A percentile compares a stretch with the other conserved stretches of the same genome.
Conservation (phyloP, 2,888 invertebrate genomes). For the Tortricodes alternella region DNA sequence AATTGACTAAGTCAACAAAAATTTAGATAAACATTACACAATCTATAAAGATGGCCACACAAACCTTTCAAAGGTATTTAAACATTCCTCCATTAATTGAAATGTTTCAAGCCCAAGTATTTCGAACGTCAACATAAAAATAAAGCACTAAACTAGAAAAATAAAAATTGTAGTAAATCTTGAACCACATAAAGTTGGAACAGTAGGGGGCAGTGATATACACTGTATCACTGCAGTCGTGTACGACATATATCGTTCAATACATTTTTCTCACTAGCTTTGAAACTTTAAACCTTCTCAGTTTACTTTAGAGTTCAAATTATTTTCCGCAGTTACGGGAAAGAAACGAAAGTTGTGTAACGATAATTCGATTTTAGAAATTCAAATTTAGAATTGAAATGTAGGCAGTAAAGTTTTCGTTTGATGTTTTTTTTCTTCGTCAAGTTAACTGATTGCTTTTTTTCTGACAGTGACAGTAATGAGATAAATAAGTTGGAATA, state of each 20-base stretch:
- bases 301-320: background rate
- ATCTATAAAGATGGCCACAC: slow-evolving; percentile 8
- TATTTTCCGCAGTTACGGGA: background rate
- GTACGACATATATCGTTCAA: slow-evolving; percentile 18
- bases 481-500: slow-evolving; percentile 1
- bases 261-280: background rate
- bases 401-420: slow-evolving; percentile 16
- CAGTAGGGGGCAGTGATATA: slow-evolving; percentile 38
- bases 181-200: slow-evolving; percentile 45
- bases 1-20: background rate
- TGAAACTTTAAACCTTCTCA: background rate
- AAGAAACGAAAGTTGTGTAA: slow-evolving; percentile 25
- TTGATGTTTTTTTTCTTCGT: slow-evolving; percentile 8
- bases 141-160: slow-evolving; percentile 32
- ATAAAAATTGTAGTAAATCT: slow-evolving; percentile 48
- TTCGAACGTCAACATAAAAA: slow-evolving; percentile 7
- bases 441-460: background rate
- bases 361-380: slow-evolving; percentile 33
- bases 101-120: slow-evolving; percentile 1
- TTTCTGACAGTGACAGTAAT: slow-evolving; percentile 14
- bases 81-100: slow-evolving; percentile 27
- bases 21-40: background rate
- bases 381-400: slow-evolving; percentile 34
- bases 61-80: slow-evolving; percentile 9
- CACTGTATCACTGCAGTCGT: slow-evolving; percentile 9